phyloP scores from a whole-genome alignment of 2,888 invertebrate species.

The Syrista parreyssii region DNA sequence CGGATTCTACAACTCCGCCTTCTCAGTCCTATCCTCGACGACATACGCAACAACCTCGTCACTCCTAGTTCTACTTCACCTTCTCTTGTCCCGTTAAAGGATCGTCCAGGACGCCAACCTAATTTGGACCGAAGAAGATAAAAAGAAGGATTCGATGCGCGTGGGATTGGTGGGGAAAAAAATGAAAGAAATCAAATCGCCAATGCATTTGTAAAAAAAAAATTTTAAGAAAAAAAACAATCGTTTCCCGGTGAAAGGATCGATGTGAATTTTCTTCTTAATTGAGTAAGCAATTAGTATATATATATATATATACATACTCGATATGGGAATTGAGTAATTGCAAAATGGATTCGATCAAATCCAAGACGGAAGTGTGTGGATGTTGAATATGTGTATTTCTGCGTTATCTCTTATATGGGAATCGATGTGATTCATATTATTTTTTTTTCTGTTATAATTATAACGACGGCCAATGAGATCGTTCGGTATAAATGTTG shows the following conservation, averaged over 20 bases:
- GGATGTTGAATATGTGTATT: background rate
- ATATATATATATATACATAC: background rate
- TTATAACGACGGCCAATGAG: background rate
- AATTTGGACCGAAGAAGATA: background rate
- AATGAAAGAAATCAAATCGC: background rate
- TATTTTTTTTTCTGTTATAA: background rate
- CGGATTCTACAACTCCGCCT: constrained; percentile 80
- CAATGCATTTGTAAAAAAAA: background rate
- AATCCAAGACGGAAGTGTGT: background rate
- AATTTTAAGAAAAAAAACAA: background rate
- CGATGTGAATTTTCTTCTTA: background rate
- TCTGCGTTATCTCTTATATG: background rate
- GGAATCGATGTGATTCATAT: background rate
- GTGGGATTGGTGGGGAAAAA: background rate
- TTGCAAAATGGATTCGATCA: background rate
- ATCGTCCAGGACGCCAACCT: background rate
- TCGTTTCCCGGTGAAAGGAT: background rate
- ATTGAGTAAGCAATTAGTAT: background rate
- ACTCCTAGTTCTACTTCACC: constrained; percentile 19
- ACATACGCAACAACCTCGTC: constrained; percentile 25
- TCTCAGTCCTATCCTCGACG: constrained; percentile 23
- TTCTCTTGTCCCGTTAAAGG: constrained; percentile 9
- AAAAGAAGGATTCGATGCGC: background rate
- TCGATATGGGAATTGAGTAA: background rate
- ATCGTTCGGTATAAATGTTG: background rate